Conservation (phyloP, 2,797 vertebrate species). For the Artibeus jamaicensis region DNA sequence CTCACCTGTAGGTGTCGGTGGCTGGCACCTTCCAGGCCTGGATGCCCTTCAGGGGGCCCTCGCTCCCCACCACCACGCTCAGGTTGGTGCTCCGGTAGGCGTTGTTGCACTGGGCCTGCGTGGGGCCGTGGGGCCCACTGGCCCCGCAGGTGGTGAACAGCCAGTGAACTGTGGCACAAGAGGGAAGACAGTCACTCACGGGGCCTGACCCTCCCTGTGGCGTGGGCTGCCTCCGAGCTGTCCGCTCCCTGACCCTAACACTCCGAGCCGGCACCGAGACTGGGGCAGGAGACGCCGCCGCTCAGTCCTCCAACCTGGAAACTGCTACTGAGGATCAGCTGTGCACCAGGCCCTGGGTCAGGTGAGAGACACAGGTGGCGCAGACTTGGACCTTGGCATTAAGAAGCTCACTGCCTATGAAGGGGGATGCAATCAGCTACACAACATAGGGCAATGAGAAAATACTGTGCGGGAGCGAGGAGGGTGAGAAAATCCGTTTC, state of each 20-base stretch:
- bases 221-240: neutral
- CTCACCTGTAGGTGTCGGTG: constrained; percentile 94
- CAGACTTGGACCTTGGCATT: neutral
- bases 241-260: neutral
- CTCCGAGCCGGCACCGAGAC: neutral
- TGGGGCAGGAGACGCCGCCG: neutral
- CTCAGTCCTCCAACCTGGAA: neutral
- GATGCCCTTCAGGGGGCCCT: constrained; percentile 91
- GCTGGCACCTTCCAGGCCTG: constrained; percentile 96
- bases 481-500: neutral
- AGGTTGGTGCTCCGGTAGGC: constrained; percentile 93
- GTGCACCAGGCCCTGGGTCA: neutral
- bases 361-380: neutral
- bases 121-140: constrained; percentile 92
- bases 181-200: constrained; percentile 39
- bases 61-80: constrained; percentile 91
- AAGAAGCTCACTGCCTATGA: neutral
- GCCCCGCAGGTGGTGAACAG: constrained; percentile 95
- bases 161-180: constrained; percentile 87
- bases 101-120: constrained; percentile 92
- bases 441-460: neutral
- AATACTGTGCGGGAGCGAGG: neutral
- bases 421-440: neutral
- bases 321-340: neutral
- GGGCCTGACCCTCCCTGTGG: neutral